Evolutionary conservation across 2,113 vertebrate genomes (phyloP).

Genomic region (Triplophysa rosa): DNA sequence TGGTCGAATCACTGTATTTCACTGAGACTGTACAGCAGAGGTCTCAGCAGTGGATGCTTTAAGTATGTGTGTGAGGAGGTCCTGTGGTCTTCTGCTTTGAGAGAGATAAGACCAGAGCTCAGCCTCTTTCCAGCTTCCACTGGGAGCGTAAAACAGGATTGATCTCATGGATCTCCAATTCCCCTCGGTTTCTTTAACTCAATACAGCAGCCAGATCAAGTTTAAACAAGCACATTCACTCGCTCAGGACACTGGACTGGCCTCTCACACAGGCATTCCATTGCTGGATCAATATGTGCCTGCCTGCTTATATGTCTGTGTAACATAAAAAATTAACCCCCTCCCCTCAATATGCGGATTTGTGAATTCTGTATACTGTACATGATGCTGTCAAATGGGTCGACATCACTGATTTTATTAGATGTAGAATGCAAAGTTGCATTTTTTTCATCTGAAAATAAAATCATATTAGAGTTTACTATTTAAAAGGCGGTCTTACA

Average conservation of each 20-base stretch:
- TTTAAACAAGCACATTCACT: slow-evolving; percentile 42
- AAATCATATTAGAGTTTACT: slow-evolving; percentile 2
- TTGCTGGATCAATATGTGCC: slow-evolving; percentile 38
- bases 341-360: not conserved
- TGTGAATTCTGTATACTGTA: slow-evolving; percentile 11
- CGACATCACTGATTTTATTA: not conserved
- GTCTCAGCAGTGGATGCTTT: not conserved
- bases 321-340: not conserved
- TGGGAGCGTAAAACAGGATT: slow-evolving; percentile 58
- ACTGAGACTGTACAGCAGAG: not conserved
- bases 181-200: slow-evolving; percentile 45
- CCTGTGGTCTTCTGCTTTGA: slow-evolving; percentile 33
- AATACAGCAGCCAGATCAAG: slow-evolving; percentile 50
- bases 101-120: slow-evolving; percentile 52
- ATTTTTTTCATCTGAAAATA: not conserved
- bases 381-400: slow-evolving; percentile 13
- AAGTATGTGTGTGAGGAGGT: not conserved
- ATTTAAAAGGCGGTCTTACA: not conserved
- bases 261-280: slow-evolving; percentile 30
- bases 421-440: not conserved
- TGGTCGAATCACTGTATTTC: not conserved
- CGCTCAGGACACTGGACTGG: slow-evolving; percentile 15
- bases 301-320: slow-evolving; percentile 1
- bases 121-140: slow-evolving; percentile 40
- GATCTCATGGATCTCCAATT: slow-evolving; percentile 54